Evolutionary conservation across 2,888 invertebrate species (phyloP), one percentile per base, ranked within the genome.

Genomic region (Agelastica alni): DNA sequence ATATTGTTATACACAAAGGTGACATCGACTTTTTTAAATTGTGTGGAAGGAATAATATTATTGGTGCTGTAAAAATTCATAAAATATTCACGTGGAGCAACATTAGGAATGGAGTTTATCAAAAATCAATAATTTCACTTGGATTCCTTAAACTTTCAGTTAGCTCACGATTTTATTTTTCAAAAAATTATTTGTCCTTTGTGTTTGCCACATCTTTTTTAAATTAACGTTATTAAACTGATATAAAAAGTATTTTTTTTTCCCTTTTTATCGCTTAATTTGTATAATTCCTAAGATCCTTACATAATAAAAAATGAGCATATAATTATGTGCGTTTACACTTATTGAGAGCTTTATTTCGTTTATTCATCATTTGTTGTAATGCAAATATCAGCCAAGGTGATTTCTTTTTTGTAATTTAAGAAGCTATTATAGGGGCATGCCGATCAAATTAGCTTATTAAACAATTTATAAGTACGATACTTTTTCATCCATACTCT

Each of bases 371-470:
- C n/a, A n/a, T n/a, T n/a, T n/a, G n/a, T n/a, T n/a, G n/a, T n/a
- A n/a, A n/a, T n/a, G n/a, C n/a, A n/a, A 42, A 42, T 42, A 22
- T 42, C 26, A 42, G 42, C 42, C 12, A 42, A 12, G 26, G 42
- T 10, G 42, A 20, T 42, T 42, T 42, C 26, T 37, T 37, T 17
- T 37, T 37, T 17, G 37, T 37, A 16, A 37, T 37, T 16, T 37
- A 10, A 16, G 17, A 16, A 37, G 37, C 17, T 37, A 17, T 17
- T 17, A 37, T 17, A 16, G n/a, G n/a, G n/a, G n/a, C n/a, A n/a
- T n/a, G n/a, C n/a, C n/a, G n/a, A n/a, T n/a, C n/a, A n/a, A n/a
- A n/a, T n/a, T n/a, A n/a, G n/a, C n/a, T n/a, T n/a, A n/a, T n/a
- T n/a, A n/a, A n/a, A n/a, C n/a, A n/a, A n/a, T n/a, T n/a, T n/a